phyloP scores from a whole-genome alignment of 2,113 vertebrate genomes.

The Tachysurus fulvidraco region DNA sequence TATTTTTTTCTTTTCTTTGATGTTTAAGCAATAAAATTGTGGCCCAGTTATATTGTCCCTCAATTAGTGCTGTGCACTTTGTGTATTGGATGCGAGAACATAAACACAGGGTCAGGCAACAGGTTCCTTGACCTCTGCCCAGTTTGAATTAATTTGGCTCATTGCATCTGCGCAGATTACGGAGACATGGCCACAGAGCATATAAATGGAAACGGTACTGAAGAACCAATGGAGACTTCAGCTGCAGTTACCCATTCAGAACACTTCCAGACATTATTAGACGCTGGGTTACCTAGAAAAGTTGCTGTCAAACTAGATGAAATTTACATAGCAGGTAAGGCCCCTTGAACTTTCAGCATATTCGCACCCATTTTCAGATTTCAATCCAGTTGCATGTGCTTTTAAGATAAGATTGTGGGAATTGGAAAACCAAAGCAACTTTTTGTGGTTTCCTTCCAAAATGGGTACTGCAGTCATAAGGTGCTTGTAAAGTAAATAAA shows the following conservation, averaged over 20 bases:
- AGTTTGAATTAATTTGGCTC: slow-evolving; percentile 89
- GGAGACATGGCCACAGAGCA: slow-evolving; percentile 99
- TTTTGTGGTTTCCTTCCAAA: slow-evolving; percentile 97
- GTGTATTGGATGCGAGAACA: not conserved
- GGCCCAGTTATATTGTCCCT: not conserved
- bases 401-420: slow-evolving; percentile 69
- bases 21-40: not conserved
- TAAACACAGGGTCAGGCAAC: slow-evolving; percentile 26
- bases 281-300: slow-evolving; percentile 99
- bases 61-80: slow-evolving; percentile 23
- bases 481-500: slow-evolving; percentile 59
- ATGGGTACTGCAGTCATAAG: slow-evolving; percentile 86
- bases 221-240: slow-evolving; percentile 99
- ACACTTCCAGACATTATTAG: slow-evolving; percentile 99
- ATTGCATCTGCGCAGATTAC: slow-evolving; percentile 96
- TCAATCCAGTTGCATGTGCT: slow-evolving; percentile 76
- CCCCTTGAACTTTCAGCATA: slow-evolving; percentile 71
- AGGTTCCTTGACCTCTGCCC: slow-evolving; percentile 48
- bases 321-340: slow-evolving; percentile 99
- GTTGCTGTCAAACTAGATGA: slow-evolving; percentile 99
- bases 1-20: too few species aligned
- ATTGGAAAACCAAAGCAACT: slow-evolving; percentile 92
- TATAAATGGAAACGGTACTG: slow-evolving; percentile 99
- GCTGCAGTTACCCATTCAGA: slow-evolving; percentile 99
- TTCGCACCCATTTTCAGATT: slow-evolving; percentile 71